A percentile compares a stretch with the other conserved stretches of the same genome.
Conservation (phyloP, 2,113 vertebrate genomes). For the Nothobranchius furzeri region DNA sequence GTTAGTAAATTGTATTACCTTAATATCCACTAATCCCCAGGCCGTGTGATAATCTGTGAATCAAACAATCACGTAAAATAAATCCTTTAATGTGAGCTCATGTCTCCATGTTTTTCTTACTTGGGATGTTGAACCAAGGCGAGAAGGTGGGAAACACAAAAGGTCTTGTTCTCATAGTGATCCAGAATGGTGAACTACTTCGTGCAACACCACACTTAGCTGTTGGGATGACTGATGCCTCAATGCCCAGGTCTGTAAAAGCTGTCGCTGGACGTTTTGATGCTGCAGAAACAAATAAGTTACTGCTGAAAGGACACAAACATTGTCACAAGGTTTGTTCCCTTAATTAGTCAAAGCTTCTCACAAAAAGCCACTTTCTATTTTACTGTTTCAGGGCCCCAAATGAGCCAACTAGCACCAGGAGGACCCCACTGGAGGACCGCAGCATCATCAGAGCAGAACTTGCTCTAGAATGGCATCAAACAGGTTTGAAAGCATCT, state of each 20-base stretch:
- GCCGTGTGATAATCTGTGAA: neutral
- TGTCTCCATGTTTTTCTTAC: constrained; percentile 13
- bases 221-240: neutral
- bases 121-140: constrained; percentile 59
- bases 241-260: neutral
- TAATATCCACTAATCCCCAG: neutral
- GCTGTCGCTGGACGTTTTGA: neutral
- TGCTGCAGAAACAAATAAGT: constrained; percentile 3
- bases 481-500: too few species aligned
- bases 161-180: constrained; percentile 22
- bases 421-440: too few species aligned
- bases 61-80: neutral
- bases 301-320: neutral
- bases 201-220: neutral
- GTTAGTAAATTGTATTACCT: neutral
- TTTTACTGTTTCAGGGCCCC: too few species aligned
- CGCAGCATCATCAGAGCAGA: too few species aligned
- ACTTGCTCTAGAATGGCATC: too few species aligned
- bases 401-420: too few species aligned
- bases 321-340: too few species aligned
- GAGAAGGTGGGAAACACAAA: constrained; percentile 41
- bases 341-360: too few species aligned
- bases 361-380: too few species aligned
- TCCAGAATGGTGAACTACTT: constrained; percentile 41
- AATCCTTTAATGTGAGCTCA: neutral